Evolutionary conservation across 2,888 invertebrate genomes (phyloP).

Genomic region (Altica lythri): DNA sequence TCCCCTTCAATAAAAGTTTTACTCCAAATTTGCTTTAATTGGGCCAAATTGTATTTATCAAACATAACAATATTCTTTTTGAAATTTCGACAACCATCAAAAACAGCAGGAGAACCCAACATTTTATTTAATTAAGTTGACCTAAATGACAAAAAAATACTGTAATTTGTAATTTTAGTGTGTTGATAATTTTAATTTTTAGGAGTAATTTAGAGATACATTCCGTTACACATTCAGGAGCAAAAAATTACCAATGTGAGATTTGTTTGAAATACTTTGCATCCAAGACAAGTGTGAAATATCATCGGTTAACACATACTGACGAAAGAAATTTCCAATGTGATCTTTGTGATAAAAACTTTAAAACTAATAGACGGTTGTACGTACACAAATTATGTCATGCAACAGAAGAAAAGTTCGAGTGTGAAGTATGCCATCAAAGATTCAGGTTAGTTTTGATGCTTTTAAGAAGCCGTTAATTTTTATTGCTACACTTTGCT

Average conservation of each 20-base stretch:
- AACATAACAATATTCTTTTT: too few relatives aligned
- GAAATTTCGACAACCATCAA: too few relatives aligned
- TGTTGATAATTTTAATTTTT: conserved; percentile 16
- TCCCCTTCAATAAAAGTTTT: too few relatives aligned
- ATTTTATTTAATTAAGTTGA: too few relatives aligned
- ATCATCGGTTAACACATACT: conserved; percentile 44
- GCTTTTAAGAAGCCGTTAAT: too few relatives aligned
- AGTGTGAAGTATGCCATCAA: conserved; percentile 59
- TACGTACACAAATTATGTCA: conserved; percentile 53
- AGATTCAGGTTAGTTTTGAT: conserved; percentile 52
- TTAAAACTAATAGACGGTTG: conserved; percentile 47
- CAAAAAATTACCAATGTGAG: conserved; percentile 44
- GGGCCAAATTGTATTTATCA: too few relatives aligned
- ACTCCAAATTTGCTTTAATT: too few relatives aligned
- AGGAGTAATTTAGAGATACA: conserved; percentile 47
- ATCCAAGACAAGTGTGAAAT: conserved; percentile 46
- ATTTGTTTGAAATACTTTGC: conserved; percentile 44
- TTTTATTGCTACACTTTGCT: too few relatives aligned
- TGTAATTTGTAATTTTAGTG: too few relatives aligned
- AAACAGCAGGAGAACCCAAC: too few relatives aligned
- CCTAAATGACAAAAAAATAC: too few relatives aligned
- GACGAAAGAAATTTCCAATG: conserved; percentile 44
- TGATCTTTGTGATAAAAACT: conserved; percentile 44
- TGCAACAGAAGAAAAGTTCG: conserved; percentile 60
- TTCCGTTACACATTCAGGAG: conserved; percentile 47